Percentiles rank a stretch among this genome's conserved stretches.
Evolutionary conservation across 2,888 invertebrate genomes (phyloP).

Genomic region (Celastrina argiolus): DNA sequence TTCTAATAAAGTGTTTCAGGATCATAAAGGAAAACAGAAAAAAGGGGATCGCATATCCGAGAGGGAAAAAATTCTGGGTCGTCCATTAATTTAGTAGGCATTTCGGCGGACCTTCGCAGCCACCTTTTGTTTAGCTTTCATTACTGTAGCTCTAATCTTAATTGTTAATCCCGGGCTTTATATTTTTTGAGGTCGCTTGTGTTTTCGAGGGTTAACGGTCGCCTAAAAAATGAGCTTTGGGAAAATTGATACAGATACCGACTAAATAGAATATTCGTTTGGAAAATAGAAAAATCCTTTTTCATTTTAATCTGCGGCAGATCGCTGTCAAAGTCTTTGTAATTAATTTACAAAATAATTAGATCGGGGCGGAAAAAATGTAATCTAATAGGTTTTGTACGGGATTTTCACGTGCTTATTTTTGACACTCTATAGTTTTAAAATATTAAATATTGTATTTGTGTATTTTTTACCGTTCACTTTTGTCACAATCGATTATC

Average conservation of each 20-base stretch:
- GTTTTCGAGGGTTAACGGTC: slow-evolving; percentile 21
- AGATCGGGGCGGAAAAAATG: background rate
- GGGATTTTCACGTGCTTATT: too few species aligned
- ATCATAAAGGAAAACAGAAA: slow-evolving; percentile 18
- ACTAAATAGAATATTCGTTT: background rate
- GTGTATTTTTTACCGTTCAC: too few species aligned
- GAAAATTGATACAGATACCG: slow-evolving; percentile 17
- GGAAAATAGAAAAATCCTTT: background rate
- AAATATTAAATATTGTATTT: too few species aligned
- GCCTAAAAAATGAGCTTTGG: slow-evolving; percentile 17
- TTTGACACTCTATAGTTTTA: too few species aligned
- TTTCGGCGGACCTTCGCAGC: slow-evolving; percentile 15
- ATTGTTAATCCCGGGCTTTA: slow-evolving; percentile 24
- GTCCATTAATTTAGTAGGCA: slow-evolving; percentile 24
- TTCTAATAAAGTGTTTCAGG: slow-evolving; percentile 16
- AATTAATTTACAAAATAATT: background rate
- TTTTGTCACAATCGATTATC: too few species aligned
- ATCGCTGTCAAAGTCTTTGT: background rate
- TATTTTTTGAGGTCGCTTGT: slow-evolving; percentile 22
- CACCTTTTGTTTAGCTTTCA: slow-evolving; percentile 27
- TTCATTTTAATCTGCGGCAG: background rate
- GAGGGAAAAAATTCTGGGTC: slow-evolving; percentile 20
- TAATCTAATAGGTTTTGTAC: too few species aligned
- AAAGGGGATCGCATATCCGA: slow-evolving; percentile 17
- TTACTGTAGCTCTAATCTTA: slow-evolving; percentile 25